phyloP scores from a whole-genome alignment of 2,888 invertebrate species.

The Tachina lurida region DNA sequence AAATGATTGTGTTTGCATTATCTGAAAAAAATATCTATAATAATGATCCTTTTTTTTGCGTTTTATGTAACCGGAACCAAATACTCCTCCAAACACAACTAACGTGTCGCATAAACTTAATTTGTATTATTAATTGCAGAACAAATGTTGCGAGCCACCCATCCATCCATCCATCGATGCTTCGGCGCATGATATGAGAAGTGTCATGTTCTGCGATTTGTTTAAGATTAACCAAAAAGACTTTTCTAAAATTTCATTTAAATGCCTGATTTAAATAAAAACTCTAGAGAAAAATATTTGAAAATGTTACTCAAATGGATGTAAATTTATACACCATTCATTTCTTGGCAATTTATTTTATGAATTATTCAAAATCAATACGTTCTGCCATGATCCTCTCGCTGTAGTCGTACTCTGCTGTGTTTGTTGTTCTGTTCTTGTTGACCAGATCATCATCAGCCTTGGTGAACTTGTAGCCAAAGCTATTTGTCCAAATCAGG shows the following conservation, averaged over 20 bases:
- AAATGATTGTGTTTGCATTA: no score
- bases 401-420: constrained; percentile 15
- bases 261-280: constrained; percentile 61
- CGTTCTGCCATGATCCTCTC: constrained; percentile 37
- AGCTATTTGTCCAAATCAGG: constrained; percentile 71
- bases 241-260: constrained; percentile 48
- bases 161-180: constrained; percentile 16
- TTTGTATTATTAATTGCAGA: constrained; percentile 15
- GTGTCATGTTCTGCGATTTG: constrained; percentile 60
- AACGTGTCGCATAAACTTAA: constrained; percentile 16
- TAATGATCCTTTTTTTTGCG: no score
- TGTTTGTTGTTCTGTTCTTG: constrained; percentile 49
- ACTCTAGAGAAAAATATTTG: constrained; percentile 1
- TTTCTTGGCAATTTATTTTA: constrained; percentile 66
- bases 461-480: constrained; percentile 60
- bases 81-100: neutral
- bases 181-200: constrained; percentile 49
- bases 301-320: constrained; percentile 57
- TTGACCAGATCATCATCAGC: constrained; percentile 63
- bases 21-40: no score
- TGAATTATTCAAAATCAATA: constrained; percentile 71
- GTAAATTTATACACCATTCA: constrained; percentile 66
- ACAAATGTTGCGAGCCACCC: constrained; percentile 33
- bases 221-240: constrained; percentile 35
- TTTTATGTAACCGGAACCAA: neutral